These are phyloP conservation scores for Acronicta aceris DNA, from an alignment of 2,888 invertebrate genomes.

Conservation along the genomic window DNA sequence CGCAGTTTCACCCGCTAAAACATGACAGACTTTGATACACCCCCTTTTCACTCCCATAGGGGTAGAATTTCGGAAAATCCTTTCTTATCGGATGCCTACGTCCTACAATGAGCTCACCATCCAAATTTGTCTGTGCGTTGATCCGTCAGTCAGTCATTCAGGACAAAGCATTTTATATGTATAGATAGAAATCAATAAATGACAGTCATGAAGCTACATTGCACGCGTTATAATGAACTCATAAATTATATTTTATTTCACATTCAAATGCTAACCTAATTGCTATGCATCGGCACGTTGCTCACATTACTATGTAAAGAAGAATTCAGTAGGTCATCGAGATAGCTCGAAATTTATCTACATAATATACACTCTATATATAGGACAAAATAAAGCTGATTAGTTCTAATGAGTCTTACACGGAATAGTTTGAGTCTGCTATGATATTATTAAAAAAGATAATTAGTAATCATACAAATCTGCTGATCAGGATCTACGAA, in stretches of 20 bases:
- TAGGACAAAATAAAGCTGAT: not conserved
- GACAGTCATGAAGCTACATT: slow-evolving; percentile 9
- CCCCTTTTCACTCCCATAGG: too few species aligned
- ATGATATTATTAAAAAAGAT: not conserved
- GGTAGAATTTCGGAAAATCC: too few species aligned
- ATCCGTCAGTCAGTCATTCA: too few species aligned
- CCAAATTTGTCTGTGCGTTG: too few species aligned
- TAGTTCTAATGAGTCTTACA: not conserved
- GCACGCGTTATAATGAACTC: slow-evolving; percentile 2
- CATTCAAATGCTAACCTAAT: slow-evolving; percentile 34
- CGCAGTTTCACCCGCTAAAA: too few species aligned
- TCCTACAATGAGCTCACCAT: too few species aligned
- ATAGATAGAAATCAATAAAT: too few species aligned
- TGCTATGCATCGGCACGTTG: slow-evolving; percentile 51
- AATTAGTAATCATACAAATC: too few species aligned
- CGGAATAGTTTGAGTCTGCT: not conserved
- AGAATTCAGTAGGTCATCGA: slow-evolving; percentile 28
- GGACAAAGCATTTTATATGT: too few species aligned
- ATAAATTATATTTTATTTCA: slow-evolving; percentile 33
- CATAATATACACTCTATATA: slow-evolving; percentile 2
- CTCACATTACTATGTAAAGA: slow-evolving; percentile 27
- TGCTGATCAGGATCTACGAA: too few species aligned
- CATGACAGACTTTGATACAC: too few species aligned
- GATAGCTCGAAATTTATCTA: slow-evolving; percentile 19
- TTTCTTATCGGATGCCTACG: too few species aligned